phyloP scores from a whole-genome alignment of 1,140 invertebrate genomes.

The Ceratitis capitata region DNA sequence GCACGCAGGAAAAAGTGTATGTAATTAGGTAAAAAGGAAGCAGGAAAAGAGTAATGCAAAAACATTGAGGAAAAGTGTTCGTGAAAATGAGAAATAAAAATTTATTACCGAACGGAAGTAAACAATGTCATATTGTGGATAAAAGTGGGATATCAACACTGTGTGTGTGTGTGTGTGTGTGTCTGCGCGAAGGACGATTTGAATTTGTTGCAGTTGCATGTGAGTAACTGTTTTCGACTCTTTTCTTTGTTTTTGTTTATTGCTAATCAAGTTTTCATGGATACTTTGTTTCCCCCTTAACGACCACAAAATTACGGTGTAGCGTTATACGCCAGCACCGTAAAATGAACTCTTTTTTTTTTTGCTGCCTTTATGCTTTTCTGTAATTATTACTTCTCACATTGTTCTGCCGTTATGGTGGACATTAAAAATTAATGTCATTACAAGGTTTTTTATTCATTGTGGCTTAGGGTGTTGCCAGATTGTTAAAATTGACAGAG shows the following conservation, averaged over 20 bases:
- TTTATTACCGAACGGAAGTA: not conserved
- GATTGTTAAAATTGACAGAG: too few species aligned
- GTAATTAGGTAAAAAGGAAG: not conserved
- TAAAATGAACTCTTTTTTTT: not conserved
- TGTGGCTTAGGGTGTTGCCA: too few species aligned
- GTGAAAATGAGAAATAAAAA: not conserved
- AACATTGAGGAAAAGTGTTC: not conserved
- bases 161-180: not conserved
- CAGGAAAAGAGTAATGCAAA: not conserved
- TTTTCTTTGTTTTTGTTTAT: not conserved
- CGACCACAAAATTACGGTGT: not conserved
- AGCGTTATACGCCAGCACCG: not conserved
- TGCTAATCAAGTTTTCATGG: slow-evolving; percentile 18
- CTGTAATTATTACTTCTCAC: not conserved
- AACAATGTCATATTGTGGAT: not conserved
- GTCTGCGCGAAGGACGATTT: not conserved
- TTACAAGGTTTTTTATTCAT: too few species aligned
- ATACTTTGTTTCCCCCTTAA: not conserved
- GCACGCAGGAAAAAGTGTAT: not conserved
- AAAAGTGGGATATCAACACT: too few species aligned
- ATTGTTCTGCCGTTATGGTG: not conserved
- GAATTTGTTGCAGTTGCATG: not conserved
- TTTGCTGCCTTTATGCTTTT: not conserved
- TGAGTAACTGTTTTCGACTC: not conserved
- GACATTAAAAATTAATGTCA: too few species aligned